phyloP scores from a whole-genome alignment of 2,888 invertebrate genomes.

The Diplolepis rosae region DNA sequence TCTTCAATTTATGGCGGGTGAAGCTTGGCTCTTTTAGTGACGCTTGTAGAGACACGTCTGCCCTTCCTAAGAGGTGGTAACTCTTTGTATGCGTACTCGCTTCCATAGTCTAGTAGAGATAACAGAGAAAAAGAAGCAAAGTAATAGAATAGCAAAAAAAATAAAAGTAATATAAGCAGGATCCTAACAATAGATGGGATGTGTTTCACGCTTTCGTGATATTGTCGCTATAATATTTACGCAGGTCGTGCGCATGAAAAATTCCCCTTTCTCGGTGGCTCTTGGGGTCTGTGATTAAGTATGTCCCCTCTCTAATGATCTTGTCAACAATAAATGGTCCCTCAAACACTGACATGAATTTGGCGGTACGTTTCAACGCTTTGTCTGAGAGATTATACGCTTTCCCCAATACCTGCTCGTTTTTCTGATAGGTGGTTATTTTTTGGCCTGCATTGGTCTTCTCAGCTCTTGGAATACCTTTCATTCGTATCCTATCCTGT shows the following conservation, averaged over 20 bases:
- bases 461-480: not conserved
- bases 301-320: not conserved
- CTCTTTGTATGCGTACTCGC: too few relatives aligned
- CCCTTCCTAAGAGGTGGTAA: too few relatives aligned
- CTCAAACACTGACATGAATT: not conserved
- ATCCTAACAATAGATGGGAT: too few relatives aligned
- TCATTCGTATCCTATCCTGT: not conserved
- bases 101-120: too few relatives aligned
- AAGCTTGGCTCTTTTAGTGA: too few relatives aligned
- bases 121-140: too few relatives aligned
- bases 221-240: not conserved
- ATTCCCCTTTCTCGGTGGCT: not conserved
- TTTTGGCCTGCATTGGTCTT: not conserved
- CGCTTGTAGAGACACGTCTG: too few relatives aligned
- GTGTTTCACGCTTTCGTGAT: too few relatives aligned
- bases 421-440: not conserved
- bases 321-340: not conserved
- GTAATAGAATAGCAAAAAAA: too few relatives aligned
- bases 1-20: too few relatives aligned
- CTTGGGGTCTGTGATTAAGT: not conserved
- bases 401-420: not conserved
- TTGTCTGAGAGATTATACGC: not conserved
- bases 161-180: too few relatives aligned
- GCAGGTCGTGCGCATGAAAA: not conserved
- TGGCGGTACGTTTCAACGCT: not conserved